Conservation (phyloP, 2,797 vertebrate genomes). For the Carapus acus region DNA sequence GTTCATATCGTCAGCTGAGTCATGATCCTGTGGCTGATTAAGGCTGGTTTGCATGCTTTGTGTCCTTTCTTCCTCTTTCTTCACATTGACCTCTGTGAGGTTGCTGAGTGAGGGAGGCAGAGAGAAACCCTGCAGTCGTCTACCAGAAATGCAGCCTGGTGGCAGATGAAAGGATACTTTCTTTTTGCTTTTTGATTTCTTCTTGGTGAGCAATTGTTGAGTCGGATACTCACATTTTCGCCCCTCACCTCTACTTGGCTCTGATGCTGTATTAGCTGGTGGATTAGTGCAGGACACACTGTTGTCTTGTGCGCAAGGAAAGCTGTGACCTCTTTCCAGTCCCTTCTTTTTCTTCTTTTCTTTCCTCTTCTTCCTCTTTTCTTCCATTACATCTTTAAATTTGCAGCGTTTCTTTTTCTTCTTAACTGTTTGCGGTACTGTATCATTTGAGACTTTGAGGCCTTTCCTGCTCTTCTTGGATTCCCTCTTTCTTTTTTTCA, state of each 20-base stretch:
- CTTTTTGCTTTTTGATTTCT: conserved; percentile 52
- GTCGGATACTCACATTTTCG: neutral
- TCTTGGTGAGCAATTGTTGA: conserved; percentile 10
- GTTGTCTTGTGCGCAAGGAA: neutral
- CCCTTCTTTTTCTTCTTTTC: conserved; percentile 24
- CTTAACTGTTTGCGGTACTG: conserved; percentile 3
- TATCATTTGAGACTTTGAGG: conserved; percentile 5
- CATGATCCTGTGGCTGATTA: conserved; percentile 8
- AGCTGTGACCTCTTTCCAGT: neutral
- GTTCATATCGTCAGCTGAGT: conserved; percentile 59
- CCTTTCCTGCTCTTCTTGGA: conserved; percentile 45
- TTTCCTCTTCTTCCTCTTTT: conserved; percentile 36
- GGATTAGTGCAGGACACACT: neutral
- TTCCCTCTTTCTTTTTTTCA: conserved; percentile 50
- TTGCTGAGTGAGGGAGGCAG: no score
- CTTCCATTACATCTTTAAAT: conserved; percentile 13
- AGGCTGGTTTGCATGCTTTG: no score
- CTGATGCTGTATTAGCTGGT: neutral
- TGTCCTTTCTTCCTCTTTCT: neutral
- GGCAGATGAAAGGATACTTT: conserved; percentile 62
- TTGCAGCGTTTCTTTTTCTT: conserved; percentile 36
- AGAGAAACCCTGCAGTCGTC: no score
- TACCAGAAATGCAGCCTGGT: conserved; percentile 8
- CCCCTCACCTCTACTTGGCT: neutral
- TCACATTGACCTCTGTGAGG: neutral